Base-by-base conservation (phyloP, 1,140 invertebrate species). In the Melanaphis sacchari region DNA sequence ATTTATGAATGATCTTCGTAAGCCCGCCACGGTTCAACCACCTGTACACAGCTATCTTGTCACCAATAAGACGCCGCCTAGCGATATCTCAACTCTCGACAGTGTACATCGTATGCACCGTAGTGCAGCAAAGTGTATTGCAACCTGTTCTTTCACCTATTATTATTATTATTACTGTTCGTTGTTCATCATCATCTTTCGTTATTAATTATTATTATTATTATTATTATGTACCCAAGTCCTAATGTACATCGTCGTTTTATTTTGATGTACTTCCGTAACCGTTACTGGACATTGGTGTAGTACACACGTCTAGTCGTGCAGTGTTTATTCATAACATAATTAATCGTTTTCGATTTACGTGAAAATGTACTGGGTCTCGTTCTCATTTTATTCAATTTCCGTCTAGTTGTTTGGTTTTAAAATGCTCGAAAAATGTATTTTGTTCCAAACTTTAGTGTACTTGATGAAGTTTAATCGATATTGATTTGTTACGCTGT, bases 1-100 rank as follows among this genome's bases (percentile, higher is more conserved):
- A 46, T 46, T 87, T 46, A 87, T 36, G 43, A 36, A 40, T 15
- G 41, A 43, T 43, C n/a, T 36, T 8, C 36, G 15, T n/a, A 46
- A 21, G 31, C 46, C n/a, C 43, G 43, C 52, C 38, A 21, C 26
- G 40, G 89, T 91, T 91, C 90, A 91, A 91, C 90, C 90, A 91
- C 90, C 90, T 91, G 66, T 91, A 46, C 15, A 46, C 59, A 31
- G 31, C 59, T 91, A 91, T 91, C 66, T 40, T 40, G 49, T 54
- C 38, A 36, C 49, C 31, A n/a, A 38, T 24, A 52, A 90, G 49
- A 26, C n/a, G 46, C 24, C 31, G 49, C 40, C 31, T 52, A 11
- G 36, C 88, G 31, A 90, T 54, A 54, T 90, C 49, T 54, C 54
- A 49, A 59, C 41, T 54, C 49, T n/a, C 8, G 36, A 38, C 3